phyloP scores from a whole-genome alignment of 2,888 invertebrate genomes.

The Drosophila fulvimacula region DNA sequence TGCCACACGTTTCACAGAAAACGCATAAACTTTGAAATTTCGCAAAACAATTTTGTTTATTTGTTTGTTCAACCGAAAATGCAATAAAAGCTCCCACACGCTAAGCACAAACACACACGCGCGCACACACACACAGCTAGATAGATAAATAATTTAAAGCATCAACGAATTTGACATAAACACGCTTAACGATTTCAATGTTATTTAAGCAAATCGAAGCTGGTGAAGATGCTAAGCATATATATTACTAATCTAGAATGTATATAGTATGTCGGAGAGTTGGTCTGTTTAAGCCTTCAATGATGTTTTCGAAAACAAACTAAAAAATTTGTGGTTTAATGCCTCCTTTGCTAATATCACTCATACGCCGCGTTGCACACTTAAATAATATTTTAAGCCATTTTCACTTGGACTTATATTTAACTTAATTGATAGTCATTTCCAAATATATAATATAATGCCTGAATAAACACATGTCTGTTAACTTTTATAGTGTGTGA shows the following conservation, averaged over 20 bases:
- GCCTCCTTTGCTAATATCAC: not conserved
- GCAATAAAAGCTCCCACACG: conserved; percentile 56
- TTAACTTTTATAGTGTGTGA: not conserved
- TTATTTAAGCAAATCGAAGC: not conserved
- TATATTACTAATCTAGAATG: not conserved
- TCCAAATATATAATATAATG: not conserved
- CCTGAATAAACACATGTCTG: not conserved
- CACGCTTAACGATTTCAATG: not conserved
- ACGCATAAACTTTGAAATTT: conserved; percentile 49
- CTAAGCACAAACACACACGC: conserved; percentile 12
- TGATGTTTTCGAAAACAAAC: not conserved
- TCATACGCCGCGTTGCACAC: not conserved
- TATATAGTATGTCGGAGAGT: not conserved
- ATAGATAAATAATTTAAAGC: conserved; percentile 5
- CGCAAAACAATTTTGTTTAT: conserved; percentile 54
- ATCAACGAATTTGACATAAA: conserved; percentile 14
- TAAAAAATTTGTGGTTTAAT: not conserved
- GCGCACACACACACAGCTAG: conserved; percentile 7
- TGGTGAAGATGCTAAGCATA: not conserved
- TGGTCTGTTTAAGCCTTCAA: not conserved
- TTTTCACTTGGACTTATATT: not conserved
- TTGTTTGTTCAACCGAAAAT: conserved; percentile 56
- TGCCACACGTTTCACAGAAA: conserved; percentile 60
- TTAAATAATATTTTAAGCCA: not conserved
- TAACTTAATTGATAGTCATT: not conserved